These are phyloP conservation scores for Trichopria drosophilae DNA, from an alignment of 2,888 invertebrate genomes.

Conservation along the genomic window DNA sequence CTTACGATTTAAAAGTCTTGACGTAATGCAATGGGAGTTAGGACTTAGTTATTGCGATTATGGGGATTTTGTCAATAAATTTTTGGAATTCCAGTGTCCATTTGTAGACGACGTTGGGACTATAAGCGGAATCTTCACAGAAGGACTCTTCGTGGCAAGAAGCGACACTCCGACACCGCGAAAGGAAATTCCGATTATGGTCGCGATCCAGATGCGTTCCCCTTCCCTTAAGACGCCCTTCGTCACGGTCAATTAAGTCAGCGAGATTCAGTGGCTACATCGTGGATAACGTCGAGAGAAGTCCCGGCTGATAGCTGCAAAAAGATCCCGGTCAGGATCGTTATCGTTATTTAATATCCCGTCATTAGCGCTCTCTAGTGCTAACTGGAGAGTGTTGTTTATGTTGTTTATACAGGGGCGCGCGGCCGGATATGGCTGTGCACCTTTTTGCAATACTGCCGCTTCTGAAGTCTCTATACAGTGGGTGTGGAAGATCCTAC, in stretches of 20 bases:
- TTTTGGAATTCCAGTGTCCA: slow-evolving; percentile 16
- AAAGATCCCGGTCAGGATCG: slow-evolving; percentile 42
- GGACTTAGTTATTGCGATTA: too few relatives aligned
- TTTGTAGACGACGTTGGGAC: too few relatives aligned
- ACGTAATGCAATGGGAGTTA: too few relatives aligned
- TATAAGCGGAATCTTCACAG: too few relatives aligned
- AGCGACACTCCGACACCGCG: slow-evolving; percentile 33
- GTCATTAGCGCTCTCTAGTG: slow-evolving; percentile 56
- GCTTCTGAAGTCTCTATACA: slow-evolving; percentile 27
- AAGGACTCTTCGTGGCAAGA: too few relatives aligned
- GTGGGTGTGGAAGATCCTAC: too few relatives aligned
- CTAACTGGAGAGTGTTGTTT: slow-evolving; percentile 53
- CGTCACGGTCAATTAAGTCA: slow-evolving; percentile 53
- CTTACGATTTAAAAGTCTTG: too few relatives aligned
- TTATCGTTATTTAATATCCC: slow-evolving; percentile 59
- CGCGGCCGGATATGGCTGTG: slow-evolving; percentile 15
- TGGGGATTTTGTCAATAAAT: too few relatives aligned
- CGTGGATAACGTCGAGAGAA: too few relatives aligned
- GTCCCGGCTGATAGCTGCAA: too few relatives aligned
- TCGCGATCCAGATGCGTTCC: slow-evolving; percentile 26
- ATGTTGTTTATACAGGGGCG: slow-evolving; percentile 39
- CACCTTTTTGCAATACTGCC: slow-evolving; percentile 24
- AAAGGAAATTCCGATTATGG: slow-evolving; percentile 39
- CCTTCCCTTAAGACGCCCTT: slow-evolving; percentile 28
- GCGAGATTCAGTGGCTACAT: slow-evolving; percentile 45